Percentiles rank a stretch among this genome's conserved stretches.
Conservation (phyloP, 2,888 invertebrate species). For the Atethmia centrago region DNA sequence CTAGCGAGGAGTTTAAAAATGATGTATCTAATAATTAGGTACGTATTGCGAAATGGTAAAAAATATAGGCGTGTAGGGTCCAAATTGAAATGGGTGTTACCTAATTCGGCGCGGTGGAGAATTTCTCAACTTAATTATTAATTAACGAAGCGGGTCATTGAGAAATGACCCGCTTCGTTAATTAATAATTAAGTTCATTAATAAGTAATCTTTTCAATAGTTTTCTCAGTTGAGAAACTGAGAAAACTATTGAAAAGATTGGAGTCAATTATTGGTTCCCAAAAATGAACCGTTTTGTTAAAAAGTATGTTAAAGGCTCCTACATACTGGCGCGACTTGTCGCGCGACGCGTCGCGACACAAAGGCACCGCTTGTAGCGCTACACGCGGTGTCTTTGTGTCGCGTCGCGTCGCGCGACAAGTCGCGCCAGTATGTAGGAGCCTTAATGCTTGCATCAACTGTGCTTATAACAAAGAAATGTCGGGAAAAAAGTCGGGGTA, state of each 20-base stretch:
- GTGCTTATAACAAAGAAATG: slow-evolving; percentile 14
- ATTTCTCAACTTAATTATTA: slow-evolving; percentile 22
- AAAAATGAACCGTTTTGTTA: slow-evolving; percentile 13
- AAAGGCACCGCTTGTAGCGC: too few relatives aligned
- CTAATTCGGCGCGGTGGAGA: background rate
- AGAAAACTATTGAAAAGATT: slow-evolving; percentile 19
- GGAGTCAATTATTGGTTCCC: slow-evolving; percentile 12
- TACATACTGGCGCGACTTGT: too few relatives aligned
- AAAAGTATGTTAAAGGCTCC: too few relatives aligned
- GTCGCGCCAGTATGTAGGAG: too few relatives aligned
- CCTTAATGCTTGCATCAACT: slow-evolving; percentile 3
- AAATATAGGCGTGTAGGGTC: background rate
- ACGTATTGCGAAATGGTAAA: slow-evolving; percentile 3
- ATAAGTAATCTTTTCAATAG: too few relatives aligned
- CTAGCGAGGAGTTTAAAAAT: background rate
- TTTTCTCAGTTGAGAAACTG: too few relatives aligned
- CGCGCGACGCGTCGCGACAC: too few relatives aligned
- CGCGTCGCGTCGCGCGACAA: too few relatives aligned
- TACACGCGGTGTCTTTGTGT: too few relatives aligned
- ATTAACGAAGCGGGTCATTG: too few relatives aligned
- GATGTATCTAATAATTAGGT: slow-evolving; percentile 1
- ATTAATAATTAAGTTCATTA: too few relatives aligned
- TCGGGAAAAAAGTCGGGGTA: background rate
- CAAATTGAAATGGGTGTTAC: slow-evolving; percentile 26
- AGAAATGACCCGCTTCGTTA: too few relatives aligned